Evolutionary conservation across 2,888 invertebrate genomes (phyloP), one percentile per base, ranked within the genome.

Genomic region (Syrista parreyssii): DNA sequence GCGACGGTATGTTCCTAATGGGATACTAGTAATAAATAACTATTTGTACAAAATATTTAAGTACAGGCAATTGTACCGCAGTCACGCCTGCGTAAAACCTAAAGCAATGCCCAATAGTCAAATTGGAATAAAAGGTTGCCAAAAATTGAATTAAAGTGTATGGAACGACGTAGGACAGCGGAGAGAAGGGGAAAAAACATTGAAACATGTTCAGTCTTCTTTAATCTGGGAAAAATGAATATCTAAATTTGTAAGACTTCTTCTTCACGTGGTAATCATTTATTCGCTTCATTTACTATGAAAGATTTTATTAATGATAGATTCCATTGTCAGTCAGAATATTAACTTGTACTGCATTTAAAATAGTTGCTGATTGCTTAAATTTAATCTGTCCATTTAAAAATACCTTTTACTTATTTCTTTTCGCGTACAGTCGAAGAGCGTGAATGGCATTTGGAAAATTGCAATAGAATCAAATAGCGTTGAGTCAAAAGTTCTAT

Each of bases 1-100:
- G 75, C 34, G 72, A 71, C 36, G 75, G 55, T 75, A 78, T 75
- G 68, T 75, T 34, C 23, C 75, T 74, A 40, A 78, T 33, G 69
- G 75, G 75, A 75, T 75, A 68, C 33, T 79, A 76, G 69, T 40
- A 76, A 72, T 75, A 36, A 32, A 55, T 68, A 73, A 68, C 30
- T n/a, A 76, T 11, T 40, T 68, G 73, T 73, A 76, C 72, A 77
- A 76, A 76, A n/a, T 30, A 68, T 11, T 35, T 36, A 68, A 11
- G 71, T 71, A 71, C 32, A 23, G 12, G 23, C 71, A 33, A 71
- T 4, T 31, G 31, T 32, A 71, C 32, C 23, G 4, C 35, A 68
- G 32, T 35, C 11, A 72, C 23, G 35, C 2, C 33, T 68, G 73
- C 68, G 69, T 68, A 34, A 76, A 76, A n/a, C 4, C 55, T 11